Evolutionary conservation across 2,797 vertebrate genomes (phyloP).

Genomic region (Varecia variegata): DNA sequence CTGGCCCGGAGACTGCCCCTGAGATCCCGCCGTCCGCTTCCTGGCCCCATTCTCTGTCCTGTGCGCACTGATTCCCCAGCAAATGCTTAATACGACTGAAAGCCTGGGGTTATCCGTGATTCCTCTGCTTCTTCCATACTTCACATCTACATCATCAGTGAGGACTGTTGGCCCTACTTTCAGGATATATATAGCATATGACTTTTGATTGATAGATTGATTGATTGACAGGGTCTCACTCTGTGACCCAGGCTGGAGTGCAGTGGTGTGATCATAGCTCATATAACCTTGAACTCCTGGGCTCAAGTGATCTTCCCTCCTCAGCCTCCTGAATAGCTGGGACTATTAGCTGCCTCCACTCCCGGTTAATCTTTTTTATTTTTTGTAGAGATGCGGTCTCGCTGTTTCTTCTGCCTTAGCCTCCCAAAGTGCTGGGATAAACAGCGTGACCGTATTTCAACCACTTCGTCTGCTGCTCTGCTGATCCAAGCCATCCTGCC

Average conservation of each 20-base stretch:
- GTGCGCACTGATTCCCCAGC: background rate
- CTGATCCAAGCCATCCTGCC: background rate
- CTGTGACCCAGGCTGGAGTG: background rate
- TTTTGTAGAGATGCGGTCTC: background rate
- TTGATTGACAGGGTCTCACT: background rate
- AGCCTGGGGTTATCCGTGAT: background rate
- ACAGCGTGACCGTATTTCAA: background rate
- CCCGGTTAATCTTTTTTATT: background rate
- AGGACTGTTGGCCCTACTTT: background rate
- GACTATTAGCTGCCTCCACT: background rate
- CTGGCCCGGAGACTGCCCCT: background rate
- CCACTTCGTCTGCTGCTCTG: rapidly evolving
- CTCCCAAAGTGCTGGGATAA: background rate
- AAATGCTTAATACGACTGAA: background rate
- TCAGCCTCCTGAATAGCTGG: background rate
- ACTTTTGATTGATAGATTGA: background rate
- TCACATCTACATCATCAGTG: rapidly evolving
- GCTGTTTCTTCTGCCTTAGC: background rate
- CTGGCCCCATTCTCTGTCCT: background rate
- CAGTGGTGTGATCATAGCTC: background rate
- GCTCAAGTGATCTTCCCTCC: background rate
- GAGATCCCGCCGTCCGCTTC: background rate
- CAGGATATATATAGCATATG: background rate
- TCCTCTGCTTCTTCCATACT: no score
- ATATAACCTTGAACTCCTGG: background rate